Evolutionary conservation across 1,140 invertebrate species (phyloP), one percentile per base, ranked within the genome.

Genomic region (Belonocnema kinseyi): DNA sequence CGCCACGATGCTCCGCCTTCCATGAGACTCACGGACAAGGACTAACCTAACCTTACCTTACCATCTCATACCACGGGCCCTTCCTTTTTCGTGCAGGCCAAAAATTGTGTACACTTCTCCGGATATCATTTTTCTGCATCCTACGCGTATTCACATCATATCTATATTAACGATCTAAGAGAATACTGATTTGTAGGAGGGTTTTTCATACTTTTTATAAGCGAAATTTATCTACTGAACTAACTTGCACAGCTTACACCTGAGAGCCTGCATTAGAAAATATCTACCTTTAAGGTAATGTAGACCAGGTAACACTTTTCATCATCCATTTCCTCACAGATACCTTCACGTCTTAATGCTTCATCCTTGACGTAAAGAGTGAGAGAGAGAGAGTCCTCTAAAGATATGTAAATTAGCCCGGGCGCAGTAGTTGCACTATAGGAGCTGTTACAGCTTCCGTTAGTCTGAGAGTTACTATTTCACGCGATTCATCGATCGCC

Each of bases 1-100:
- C 91, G 91, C 90, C 91, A 91, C 85, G 82, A 84, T 90, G 90
- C 90, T 88, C 91, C 91, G 91, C 91, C 90, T 85, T 86, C 79
- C 82, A 79, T 66, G 77, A 77, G 82, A 75, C 80, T 75, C 76
- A 71, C 73, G 61, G 51, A 56, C 82, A 52, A 78, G 76, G 81
- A 82, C 83, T 77, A 80, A 78, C 80, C 79, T 75, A 77, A 72
- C 77, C 10, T 58, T 33, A 58, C 53, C 40, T 75, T 66, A 77
- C 72, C 76, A 71, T 74, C 52, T 76, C 70, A 56, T 26, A 52
- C 16, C 21, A 21, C 61, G 71, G 72, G 58, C 56, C 74, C 77
- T 75, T 76, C 77, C 71, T 77, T 80, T 52, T 51, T 56, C 19
- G 13, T 66, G 33, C 33, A 13, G 33, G 14, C 19, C 17, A 58